These are phyloP conservation scores for Hycleus phaleratus DNA, from an alignment of 1,140 invertebrate genomes.

Conservation along the genomic window DNA sequence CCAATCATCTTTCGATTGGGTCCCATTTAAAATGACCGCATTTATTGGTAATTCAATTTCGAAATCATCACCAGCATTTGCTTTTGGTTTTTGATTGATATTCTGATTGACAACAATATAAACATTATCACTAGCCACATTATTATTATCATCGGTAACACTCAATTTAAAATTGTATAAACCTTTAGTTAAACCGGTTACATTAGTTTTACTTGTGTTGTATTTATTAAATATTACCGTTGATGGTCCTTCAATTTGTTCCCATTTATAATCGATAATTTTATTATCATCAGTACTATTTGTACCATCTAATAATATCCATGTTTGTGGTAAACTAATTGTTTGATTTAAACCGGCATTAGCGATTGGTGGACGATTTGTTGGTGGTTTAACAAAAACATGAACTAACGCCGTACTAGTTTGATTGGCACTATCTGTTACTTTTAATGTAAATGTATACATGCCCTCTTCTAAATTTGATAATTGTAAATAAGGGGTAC, in stretches of 20 bases:
- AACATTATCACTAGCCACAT: conserved; percentile 63
- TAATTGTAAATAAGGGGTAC: conserved; percentile 70
- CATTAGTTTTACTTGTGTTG: conserved; percentile 56
- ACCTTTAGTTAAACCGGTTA: conserved; percentile 74
- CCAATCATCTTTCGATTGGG: conserved; percentile 79
- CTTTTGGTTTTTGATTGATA: conserved; percentile 83
- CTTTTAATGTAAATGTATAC: conserved; percentile 89
- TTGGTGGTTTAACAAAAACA: conserved; percentile 87
- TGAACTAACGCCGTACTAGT: conserved; percentile 75
- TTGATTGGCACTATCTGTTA: conserved; percentile 83
- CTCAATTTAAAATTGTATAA: conserved; percentile 76
- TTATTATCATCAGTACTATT: conserved; percentile 78
- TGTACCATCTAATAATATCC: conserved; percentile 68
- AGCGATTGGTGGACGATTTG: conserved; percentile 74
- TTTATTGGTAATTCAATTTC: conserved; percentile 66
- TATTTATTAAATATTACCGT: conserved; percentile 44
- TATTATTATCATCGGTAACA: conserved; percentile 77
- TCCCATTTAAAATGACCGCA: conserved; percentile 76
- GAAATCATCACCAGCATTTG: conserved; percentile 79
- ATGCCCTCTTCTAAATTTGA: conserved; percentile 88
- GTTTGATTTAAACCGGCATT: conserved; percentile 52
- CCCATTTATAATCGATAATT: conserved; percentile 73
- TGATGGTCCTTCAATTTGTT: conserved; percentile 60
- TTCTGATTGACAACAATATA: conserved; percentile 83
- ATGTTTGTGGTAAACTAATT: conserved; percentile 72